Evolutionary conservation across 2,888 invertebrate species (phyloP).

Genomic region (Dryococelus australis): DNA sequence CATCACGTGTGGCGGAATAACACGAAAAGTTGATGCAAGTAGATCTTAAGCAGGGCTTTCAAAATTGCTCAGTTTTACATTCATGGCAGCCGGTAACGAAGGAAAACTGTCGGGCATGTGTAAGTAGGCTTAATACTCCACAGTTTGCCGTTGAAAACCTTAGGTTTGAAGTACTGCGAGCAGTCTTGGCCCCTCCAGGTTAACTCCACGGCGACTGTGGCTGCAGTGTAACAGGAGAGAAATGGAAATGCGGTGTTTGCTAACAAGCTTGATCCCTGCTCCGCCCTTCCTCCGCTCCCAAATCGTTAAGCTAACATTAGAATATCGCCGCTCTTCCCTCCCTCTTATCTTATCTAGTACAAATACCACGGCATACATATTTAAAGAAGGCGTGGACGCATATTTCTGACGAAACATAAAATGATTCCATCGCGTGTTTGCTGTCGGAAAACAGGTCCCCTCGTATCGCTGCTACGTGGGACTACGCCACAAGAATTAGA

Average conservation of each 20-base stretch:
- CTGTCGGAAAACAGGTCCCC: background rate
- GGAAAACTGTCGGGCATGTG: too few relatives aligned
- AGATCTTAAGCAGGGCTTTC: too few relatives aligned
- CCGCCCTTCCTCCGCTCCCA: background rate
- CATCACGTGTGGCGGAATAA: too few relatives aligned
- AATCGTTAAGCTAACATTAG: conserved; percentile 30
- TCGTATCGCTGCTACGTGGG: background rate
- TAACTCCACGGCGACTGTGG: background rate
- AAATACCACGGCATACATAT: conserved; percentile 24
- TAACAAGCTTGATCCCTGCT: background rate
- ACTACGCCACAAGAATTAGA: too few relatives aligned
- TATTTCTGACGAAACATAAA: conserved; percentile 1
- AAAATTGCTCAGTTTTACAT: too few relatives aligned
- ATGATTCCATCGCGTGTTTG: background rate
- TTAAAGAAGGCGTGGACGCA: conserved; percentile 26
- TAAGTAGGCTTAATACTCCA: too few relatives aligned
- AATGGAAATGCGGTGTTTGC: conserved; percentile 1
- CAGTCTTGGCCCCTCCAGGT: too few relatives aligned
- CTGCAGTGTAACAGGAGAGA: background rate
- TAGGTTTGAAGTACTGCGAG: too few relatives aligned
- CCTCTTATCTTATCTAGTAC: conserved; percentile 7
- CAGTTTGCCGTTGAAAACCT: too few relatives aligned
- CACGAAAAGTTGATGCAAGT: too few relatives aligned
- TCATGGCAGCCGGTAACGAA: too few relatives aligned
- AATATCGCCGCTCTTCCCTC: background rate